phyloP scores from a whole-genome alignment of 2,113 vertebrate species.

The Cettia cetti region DNA sequence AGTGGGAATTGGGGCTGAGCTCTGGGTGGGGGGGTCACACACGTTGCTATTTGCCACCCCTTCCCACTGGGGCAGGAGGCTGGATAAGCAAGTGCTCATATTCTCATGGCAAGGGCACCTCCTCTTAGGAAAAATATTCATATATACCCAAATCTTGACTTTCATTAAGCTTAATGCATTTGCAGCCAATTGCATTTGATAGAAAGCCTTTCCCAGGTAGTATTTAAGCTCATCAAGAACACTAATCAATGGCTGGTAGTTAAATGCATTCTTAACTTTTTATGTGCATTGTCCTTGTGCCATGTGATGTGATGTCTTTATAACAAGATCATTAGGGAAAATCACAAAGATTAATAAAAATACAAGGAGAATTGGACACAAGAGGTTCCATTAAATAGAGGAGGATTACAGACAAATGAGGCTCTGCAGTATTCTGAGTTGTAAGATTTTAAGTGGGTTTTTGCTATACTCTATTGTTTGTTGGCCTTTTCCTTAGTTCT shows the following conservation, averaged over 20 bases:
- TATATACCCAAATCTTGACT: background rate
- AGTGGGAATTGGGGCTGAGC: background rate
- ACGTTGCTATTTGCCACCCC: background rate
- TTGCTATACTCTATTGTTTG: background rate
- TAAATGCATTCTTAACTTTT: slow-evolving; percentile 55
- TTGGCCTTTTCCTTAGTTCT: background rate
- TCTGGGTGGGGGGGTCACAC: background rate
- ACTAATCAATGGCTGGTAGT: background rate
- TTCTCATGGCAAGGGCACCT: slow-evolving; percentile 3
- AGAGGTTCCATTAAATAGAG: background rate
- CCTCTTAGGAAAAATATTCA: background rate
- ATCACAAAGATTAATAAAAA: slow-evolving; percentile 38
- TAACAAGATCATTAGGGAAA: background rate
- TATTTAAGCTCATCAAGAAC: slow-evolving; percentile 15
- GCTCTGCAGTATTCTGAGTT: background rate
- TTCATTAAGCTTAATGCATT: background rate
- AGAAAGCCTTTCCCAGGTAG: slow-evolving; percentile 16
- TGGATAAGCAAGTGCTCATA: background rate
- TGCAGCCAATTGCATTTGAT: slow-evolving; percentile 16
- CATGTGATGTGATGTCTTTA: slow-evolving; percentile 29
- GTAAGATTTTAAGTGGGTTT: background rate
- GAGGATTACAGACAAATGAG: background rate
- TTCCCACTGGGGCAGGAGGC: background rate
- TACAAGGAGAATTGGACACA: background rate
- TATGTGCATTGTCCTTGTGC: slow-evolving; percentile 8